Percentiles rank a stretch among this genome's conserved stretches.
Evolutionary conservation across 2,797 vertebrate species (phyloP).

Genomic region (Rhinatrema bivittatum): DNA sequence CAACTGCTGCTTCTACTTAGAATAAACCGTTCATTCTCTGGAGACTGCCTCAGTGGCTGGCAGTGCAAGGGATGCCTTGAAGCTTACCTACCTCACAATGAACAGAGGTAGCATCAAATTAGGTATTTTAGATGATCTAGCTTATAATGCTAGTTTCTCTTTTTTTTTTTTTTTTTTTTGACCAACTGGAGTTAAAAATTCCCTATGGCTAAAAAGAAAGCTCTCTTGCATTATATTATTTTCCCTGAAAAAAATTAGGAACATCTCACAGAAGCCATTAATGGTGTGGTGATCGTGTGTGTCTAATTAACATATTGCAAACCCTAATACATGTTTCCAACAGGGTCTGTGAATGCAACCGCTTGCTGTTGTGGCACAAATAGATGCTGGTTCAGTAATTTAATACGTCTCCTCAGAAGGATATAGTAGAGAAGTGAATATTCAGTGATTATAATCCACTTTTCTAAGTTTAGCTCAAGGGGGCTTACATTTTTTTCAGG

Average conservation of each 20-base stretch:
- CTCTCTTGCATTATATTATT: constrained; percentile 36
- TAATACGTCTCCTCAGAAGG: constrained; percentile 12
- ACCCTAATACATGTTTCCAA: constrained; percentile 26
- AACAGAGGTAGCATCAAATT: too few relatives aligned
- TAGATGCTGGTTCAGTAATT: constrained; percentile 8
- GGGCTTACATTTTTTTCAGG: too few relatives aligned
- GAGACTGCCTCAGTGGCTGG: too few relatives aligned
- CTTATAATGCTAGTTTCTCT: constrained; percentile 5
- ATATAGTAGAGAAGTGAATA: too few relatives aligned
- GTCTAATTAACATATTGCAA: constrained; percentile 36
- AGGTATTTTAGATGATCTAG: constrained; percentile 9
- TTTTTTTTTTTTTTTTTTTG: constrained; percentile 13
- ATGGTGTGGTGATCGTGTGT: constrained; percentile 18
- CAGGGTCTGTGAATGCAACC: constrained; percentile 15
- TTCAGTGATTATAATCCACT: too few relatives aligned
- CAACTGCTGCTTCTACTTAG: too few relatives aligned
- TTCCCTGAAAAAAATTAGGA: constrained; percentile 26
- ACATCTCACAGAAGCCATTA: constrained; percentile 23
- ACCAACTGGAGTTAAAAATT: constrained; percentile 22
- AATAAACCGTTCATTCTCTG: too few relatives aligned
- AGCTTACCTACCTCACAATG: too few relatives aligned
- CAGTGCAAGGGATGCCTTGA: too few relatives aligned
- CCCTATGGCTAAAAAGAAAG: constrained; percentile 8
- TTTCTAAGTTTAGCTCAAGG: too few relatives aligned
- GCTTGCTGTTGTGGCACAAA: constrained; percentile 12